A percentile compares a stretch with the other conserved stretches of the same genome.
phyloP scores from a whole-genome alignment of 2,888 invertebrate genomes.

The Hartigia nigra region DNA sequence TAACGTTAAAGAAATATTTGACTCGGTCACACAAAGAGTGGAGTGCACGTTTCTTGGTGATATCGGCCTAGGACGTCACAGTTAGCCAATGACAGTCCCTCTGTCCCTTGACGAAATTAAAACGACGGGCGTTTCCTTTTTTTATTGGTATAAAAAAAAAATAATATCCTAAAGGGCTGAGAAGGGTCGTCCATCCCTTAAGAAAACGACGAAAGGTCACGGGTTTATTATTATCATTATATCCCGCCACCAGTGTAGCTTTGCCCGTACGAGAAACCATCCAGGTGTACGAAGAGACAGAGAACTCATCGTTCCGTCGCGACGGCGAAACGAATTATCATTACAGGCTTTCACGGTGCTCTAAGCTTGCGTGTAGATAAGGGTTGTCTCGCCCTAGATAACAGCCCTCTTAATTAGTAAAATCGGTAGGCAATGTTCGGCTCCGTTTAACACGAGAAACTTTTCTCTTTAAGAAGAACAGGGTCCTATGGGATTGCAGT shows the following conservation, averaged over 20 bases:
- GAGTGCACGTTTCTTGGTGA: neutral
- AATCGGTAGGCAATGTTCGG: neutral
- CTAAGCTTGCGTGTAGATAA: neutral
- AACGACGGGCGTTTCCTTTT: neutral
- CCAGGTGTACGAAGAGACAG: neutral
- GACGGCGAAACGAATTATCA: neutral
- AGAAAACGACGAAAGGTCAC: no score
- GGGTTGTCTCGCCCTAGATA: neutral
- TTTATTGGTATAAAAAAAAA: neutral
- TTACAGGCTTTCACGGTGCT: neutral
- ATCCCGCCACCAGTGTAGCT: neutral
- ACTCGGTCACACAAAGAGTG: neutral
- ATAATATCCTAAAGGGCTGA: no score
- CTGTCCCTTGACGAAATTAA: neutral
- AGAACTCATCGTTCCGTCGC: neutral
- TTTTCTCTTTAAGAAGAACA: neutral
- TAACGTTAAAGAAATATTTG: neutral
- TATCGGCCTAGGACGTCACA: neutral
- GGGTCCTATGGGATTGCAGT: neutral
- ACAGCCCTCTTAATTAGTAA: neutral
- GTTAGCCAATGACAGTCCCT: neutral
- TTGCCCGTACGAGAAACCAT: no score
- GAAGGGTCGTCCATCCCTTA: no score
- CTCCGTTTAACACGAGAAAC: neutral
- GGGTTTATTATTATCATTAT: neutral